Evolutionary conservation across 64 coral and sea anemone species (phyloP).

Genomic region (Stylophora pistillata): DNA sequence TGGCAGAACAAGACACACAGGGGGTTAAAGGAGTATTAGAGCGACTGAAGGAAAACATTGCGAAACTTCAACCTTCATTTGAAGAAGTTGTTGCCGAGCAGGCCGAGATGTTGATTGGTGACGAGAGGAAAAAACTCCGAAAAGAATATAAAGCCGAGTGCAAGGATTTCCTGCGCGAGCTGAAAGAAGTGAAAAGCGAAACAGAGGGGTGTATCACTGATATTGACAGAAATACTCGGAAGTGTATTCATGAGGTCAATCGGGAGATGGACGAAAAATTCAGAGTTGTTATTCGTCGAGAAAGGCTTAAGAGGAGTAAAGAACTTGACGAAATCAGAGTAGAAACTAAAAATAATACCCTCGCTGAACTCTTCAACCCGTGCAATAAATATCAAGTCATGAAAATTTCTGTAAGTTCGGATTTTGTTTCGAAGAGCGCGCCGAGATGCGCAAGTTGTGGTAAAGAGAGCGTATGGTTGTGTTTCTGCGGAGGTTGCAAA

Average conservation of each 20-base stretch:
- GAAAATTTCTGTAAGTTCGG: not conserved
- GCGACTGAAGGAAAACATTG: constrained; percentile 2
- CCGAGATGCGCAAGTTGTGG: constrained; percentile 6
- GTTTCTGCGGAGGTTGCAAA: constrained; percentile 4
- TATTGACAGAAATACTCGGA: not conserved
- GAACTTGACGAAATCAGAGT: not conserved
- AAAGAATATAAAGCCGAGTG: constrained; percentile 1
- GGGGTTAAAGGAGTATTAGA: not conserved
- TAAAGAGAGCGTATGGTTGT: constrained; percentile 9
- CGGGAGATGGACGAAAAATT: not conserved
- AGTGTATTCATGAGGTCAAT: not conserved
- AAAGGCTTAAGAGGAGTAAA: not conserved
- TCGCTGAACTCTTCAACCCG: not conserved
- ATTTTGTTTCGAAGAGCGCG: not conserved
- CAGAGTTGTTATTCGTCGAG: not conserved
- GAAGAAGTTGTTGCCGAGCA: constrained; percentile 6
- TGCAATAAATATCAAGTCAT: not conserved
- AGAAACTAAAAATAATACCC: not conserved
- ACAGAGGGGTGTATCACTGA: constrained; percentile 3
- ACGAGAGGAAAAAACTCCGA: not conserved
- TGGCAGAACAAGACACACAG: not conserved
- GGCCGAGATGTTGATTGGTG: not conserved
- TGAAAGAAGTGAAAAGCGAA: not conserved
- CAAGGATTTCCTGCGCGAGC: not conserved
- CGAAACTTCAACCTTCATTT: constrained; percentile 3